Percentiles rank a stretch among this genome's conserved stretches.
These are phyloP conservation scores for Mongoloraphidia duomilia DNA, from an alignment of 2,888 invertebrate species.

Conservation along the genomic window DNA sequence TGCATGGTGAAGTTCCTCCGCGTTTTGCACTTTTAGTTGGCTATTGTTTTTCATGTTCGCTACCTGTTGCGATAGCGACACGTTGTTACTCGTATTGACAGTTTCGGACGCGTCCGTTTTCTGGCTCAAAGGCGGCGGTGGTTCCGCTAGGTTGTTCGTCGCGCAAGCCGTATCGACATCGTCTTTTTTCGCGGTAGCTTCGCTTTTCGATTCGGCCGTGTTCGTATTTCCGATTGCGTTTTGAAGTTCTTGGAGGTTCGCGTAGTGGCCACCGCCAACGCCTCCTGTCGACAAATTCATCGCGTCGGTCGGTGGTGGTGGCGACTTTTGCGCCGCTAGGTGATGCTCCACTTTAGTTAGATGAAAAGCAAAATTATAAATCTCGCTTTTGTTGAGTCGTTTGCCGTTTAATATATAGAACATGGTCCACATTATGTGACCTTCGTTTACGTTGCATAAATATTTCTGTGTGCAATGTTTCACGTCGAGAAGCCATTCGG, in stretches of 20 bases:
- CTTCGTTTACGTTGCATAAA: constrained; percentile 72
- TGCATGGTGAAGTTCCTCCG: constrained; percentile 47
- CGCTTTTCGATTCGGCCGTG: neutral
- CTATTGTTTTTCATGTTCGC: too few relatives aligned
- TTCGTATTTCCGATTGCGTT: constrained; percentile 20
- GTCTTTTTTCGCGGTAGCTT: constrained; percentile 12
- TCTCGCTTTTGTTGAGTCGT: constrained; percentile 55
- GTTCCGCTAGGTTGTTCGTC: neutral
- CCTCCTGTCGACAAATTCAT: constrained; percentile 21
- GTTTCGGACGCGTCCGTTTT: constrained; percentile 10
- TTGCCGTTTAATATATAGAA: constrained; percentile 59
- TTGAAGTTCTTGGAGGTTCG: constrained; percentile 23
- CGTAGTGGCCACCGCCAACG: neutral
- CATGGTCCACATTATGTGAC: constrained; percentile 80
- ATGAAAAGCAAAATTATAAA: constrained; percentile 58
- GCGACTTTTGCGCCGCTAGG: constrained; percentile 33
- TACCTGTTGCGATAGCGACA: neutral
- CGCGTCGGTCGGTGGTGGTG: constrained; percentile 10
- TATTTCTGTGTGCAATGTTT: constrained; percentile 94
- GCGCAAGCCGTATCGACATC: constrained; percentile 11
- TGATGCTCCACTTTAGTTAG: constrained; percentile 53
- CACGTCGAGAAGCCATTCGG: constrained; percentile 91
- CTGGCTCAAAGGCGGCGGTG: constrained; percentile 5
- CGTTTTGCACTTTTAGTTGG: constrained; percentile 5
- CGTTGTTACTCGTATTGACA: constrained; percentile 21